Evolutionary conservation across 2,113 vertebrate genomes (phyloP).

Genomic region (Festucalex cinctus): DNA sequence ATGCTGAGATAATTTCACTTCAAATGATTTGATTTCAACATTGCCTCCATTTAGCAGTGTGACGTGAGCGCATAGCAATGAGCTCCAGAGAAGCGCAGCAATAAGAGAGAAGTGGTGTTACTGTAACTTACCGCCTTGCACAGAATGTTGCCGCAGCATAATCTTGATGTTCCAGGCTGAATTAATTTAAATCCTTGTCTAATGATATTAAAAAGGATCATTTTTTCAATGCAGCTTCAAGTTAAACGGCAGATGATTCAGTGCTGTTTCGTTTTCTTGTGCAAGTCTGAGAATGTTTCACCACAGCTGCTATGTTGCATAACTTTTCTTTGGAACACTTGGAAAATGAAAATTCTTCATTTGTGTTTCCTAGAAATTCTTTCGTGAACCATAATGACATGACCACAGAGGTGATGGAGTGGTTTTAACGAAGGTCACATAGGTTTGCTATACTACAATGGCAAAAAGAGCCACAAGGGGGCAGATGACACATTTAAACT

Average conservation of each 20-base stretch:
- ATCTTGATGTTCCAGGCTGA: conserved; percentile 5
- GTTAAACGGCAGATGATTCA: not conserved
- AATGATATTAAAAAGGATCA: conserved; percentile 3
- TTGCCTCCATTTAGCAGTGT: not conserved
- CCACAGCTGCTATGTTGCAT: not conserved
- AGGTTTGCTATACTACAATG: not conserved
- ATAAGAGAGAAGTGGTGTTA: not conserved
- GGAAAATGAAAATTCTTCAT: not conserved
- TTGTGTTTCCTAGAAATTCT: not conserved
- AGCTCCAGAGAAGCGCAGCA: not conserved
- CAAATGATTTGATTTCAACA: not conserved
- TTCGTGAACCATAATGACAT: not conserved
- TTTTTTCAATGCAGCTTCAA: not conserved
- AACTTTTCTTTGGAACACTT: not conserved
- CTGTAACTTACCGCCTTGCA: not conserved
- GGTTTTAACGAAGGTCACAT: too few relatives aligned
- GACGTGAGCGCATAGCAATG: not conserved
- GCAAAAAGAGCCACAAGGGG: not conserved
- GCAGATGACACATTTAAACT: not conserved
- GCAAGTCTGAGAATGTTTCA: not conserved
- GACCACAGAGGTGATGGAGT: not conserved
- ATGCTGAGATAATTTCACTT: not conserved
- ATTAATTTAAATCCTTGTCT: conserved; percentile 4
- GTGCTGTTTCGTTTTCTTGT: not conserved
- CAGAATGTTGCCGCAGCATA: not conserved